Evolutionary conservation across 1,140 invertebrate genomes (phyloP).

Genomic region (Ceratosolen fusciceps): DNA sequence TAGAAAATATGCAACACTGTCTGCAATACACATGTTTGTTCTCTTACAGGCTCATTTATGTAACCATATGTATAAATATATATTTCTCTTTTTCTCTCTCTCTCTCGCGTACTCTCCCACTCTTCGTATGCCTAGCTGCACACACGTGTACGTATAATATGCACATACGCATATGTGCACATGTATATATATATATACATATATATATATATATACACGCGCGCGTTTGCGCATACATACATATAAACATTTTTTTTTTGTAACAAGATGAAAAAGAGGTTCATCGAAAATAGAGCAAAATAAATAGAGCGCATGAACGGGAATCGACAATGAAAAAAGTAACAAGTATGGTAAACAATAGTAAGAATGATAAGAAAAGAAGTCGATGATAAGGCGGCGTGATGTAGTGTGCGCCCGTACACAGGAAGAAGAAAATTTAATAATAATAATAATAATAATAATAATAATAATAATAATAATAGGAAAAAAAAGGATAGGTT

Average conservation of each 20-base stretch:
- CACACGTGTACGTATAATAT: too few species aligned
- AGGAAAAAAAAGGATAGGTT: neutral
- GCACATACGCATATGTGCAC: neutral
- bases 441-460: conserved; percentile 22
- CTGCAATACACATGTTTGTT: conserved; percentile 53
- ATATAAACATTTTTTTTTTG: conserved; percentile 34
- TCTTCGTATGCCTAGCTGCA: too few species aligned
- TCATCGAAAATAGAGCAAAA: too few species aligned
- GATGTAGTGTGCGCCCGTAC: conserved; percentile 29
- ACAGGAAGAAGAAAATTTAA: conserved; percentile 30
- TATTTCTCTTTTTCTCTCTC: conserved; percentile 31
- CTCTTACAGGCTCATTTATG: conserved; percentile 49
- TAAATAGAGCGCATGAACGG: conserved; percentile 46
- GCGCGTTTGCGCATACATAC: neutral
- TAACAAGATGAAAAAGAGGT: conserved; percentile 42
- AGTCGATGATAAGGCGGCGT: conserved; percentile 42
- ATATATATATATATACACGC: neutral
- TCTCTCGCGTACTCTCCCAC: neutral
- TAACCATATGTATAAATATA: conserved; percentile 18
- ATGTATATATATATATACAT: conserved; percentile 6
- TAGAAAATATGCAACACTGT: conserved; percentile 50
- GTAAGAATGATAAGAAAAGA: conserved; percentile 35
- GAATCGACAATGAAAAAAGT: conserved; percentile 35
- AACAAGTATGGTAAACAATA: conserved; percentile 37
- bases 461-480: neutral